Evolutionary conservation across 2,888 invertebrate species (phyloP).

Genomic region (Labia minor): DNA sequence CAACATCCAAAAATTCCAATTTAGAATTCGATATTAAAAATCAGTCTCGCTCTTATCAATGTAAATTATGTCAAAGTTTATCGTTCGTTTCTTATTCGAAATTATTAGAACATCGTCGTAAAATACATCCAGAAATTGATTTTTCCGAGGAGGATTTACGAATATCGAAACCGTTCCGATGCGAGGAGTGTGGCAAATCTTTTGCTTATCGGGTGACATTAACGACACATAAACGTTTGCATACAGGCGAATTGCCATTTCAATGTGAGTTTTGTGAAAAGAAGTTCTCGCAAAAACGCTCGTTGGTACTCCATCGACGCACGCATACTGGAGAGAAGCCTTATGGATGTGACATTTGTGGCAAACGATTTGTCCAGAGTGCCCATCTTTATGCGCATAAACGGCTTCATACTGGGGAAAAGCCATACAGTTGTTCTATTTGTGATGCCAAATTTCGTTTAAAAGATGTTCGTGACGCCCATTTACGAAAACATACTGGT

Average conservation of each 20-base stretch:
- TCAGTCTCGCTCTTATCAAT: conserved; percentile 15
- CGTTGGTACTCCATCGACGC: conserved; percentile 24
- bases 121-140: conserved; percentile 20
- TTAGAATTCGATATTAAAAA: background rate
- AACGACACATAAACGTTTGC: conserved; percentile 37
- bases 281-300: conserved; percentile 25
- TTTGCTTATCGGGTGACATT: conserved; percentile 44
- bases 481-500: conserved; percentile 33
- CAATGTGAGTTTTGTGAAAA: conserved; percentile 25
- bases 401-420: conserved; percentile 26
- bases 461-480: conserved; percentile 29
- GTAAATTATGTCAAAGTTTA: conserved; percentile 21
- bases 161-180: conserved; percentile 40
- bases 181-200: conserved; percentile 49
- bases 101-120: conserved; percentile 23
- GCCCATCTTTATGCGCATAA: conserved; percentile 25
- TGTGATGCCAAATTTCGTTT: conserved; percentile 23
- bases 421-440: conserved; percentile 23
- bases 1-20: background rate
- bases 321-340: conserved; percentile 25
- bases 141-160: conserved; percentile 16
- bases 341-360: conserved; percentile 23
- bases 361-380: conserved; percentile 25
- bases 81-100: conserved; percentile 19
- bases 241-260: conserved; percentile 34